A percentile compares a stretch with the other conserved stretches of the same genome.
Conservation (phyloP, 2,113 vertebrate species). For the Chionomys nivalis region DNA sequence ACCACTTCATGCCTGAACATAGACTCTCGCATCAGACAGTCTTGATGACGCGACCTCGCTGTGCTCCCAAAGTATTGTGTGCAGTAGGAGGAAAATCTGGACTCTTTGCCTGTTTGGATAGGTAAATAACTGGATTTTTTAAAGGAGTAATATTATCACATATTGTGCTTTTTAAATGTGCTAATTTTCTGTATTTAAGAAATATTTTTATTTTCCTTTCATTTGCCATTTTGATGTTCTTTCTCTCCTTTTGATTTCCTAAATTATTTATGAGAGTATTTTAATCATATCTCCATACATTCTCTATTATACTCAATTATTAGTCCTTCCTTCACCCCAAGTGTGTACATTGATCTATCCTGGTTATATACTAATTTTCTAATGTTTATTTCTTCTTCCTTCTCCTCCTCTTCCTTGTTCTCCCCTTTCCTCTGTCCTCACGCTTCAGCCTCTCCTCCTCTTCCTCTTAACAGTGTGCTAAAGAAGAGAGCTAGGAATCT, state of each 20-base stretch:
- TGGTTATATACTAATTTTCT: not conserved
- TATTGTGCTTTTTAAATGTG: slow-evolving; percentile 54
- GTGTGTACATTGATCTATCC: not conserved
- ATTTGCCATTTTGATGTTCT: not conserved
- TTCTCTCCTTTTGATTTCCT: not conserved
- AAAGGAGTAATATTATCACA: slow-evolving; percentile 30
- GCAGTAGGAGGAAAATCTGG: slow-evolving; percentile 98
- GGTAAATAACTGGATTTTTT: slow-evolving; percentile 84
- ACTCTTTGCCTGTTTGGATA: slow-evolving; percentile 96
- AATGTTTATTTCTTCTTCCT: not conserved
- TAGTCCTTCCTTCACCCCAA: not conserved
- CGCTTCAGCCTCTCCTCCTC: not conserved
- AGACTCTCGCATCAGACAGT: slow-evolving; percentile 96
- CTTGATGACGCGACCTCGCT: slow-evolving; percentile 94
- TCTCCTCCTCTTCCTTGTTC: too few species aligned
- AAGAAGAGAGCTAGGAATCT: slow-evolving; percentile 8
- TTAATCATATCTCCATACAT: slow-evolving; percentile 36
- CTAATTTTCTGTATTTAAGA: slow-evolving; percentile 40
- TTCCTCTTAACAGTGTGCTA: not conserved
- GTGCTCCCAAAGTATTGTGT: slow-evolving; percentile 96
- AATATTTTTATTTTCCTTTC: slow-evolving; percentile 34
- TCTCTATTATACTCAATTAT: not conserved
- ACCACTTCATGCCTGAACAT: slow-evolving; percentile 99
- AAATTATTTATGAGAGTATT: not conserved
- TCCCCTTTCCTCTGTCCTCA: not conserved